phyloP scores from a whole-genome alignment of 2,888 invertebrate species.

The Oligia latruncula region DNA sequence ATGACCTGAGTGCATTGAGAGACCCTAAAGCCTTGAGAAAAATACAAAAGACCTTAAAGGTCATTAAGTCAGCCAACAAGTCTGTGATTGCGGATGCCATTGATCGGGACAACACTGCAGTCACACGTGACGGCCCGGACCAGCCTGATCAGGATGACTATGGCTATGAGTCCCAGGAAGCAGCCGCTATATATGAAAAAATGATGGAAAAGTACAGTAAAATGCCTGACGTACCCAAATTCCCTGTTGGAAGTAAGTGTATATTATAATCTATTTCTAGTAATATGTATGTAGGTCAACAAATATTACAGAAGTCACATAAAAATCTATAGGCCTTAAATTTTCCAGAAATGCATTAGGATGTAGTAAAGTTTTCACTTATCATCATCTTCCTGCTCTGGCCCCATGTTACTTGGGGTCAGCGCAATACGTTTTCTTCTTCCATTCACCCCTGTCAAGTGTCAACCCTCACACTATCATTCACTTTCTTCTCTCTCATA shows the following conservation, averaged over 20 bases:
- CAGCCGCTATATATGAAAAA: constrained; percentile 94
- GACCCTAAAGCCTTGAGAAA: constrained; percentile 94
- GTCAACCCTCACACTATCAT: not conserved
- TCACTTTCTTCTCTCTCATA: not conserved
- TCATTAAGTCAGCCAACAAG: constrained; percentile 97
- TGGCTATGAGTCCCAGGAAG: constrained; percentile 96
- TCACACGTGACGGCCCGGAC: constrained; percentile 93
- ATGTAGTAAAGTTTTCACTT: not conserved
- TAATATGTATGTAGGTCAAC: constrained; percentile 41
- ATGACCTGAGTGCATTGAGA: constrained; percentile 91
- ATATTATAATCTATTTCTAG: constrained; percentile 9
- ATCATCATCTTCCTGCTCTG: not conserved
- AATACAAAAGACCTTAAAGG: constrained; percentile 94
- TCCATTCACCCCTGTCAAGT: not conserved
- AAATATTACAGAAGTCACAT: constrained; percentile 1
- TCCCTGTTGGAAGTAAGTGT: constrained; percentile 87
- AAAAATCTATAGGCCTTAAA: not conserved
- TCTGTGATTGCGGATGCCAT: constrained; percentile 95
- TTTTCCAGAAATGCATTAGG: not conserved
- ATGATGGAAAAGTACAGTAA: constrained; percentile 95
- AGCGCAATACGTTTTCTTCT: not conserved
- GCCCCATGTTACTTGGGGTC: not conserved
- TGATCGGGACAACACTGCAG: constrained; percentile 93
- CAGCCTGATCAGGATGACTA: constrained; percentile 98
- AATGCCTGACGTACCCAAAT: constrained; percentile 93